Evolutionary conservation across 1,140 invertebrate genomes (phyloP).

Genomic region (Musca domestica): DNA sequence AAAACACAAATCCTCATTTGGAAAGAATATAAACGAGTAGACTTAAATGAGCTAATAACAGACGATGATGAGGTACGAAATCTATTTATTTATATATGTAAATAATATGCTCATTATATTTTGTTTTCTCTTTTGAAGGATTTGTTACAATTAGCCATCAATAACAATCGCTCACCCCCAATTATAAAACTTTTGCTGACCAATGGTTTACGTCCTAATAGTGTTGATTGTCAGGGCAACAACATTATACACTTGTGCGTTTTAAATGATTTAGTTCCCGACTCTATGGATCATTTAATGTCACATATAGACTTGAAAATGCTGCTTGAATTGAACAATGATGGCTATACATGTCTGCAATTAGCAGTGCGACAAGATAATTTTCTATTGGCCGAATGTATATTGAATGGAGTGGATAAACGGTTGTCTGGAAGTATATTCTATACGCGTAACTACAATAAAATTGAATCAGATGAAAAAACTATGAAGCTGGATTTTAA

Average conservation of each 20-base stretch:
- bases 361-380: conserved; percentile 40
- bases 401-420: conserved; percentile 38
- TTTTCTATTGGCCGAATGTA: conserved; percentile 39
- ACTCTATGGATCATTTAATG: conserved; percentile 36
- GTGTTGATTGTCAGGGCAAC: conserved; percentile 41
- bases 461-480: background rate
- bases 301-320: conserved; percentile 38
- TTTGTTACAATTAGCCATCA: conserved; percentile 40
- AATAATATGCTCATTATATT: background rate
- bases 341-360: conserved; percentile 45
- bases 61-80: conserved; percentile 34
- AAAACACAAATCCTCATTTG: conserved; percentile 37
- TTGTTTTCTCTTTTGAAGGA: conserved; percentile 28
- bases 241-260: conserved; percentile 42
- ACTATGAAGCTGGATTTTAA: conserved; percentile 31
- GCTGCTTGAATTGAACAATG: conserved; percentile 39
- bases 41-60: conserved; percentile 39
- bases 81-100: background rate
- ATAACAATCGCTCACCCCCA: conserved; percentile 31
- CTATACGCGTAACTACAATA: background rate
- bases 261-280: conserved; percentile 37
- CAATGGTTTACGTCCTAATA: conserved; percentile 30
- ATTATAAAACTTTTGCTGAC: conserved; percentile 34
- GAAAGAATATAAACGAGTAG: conserved; percentile 23
- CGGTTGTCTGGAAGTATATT: conserved; percentile 21